Evolutionary conservation across 2,888 invertebrate genomes (phyloP).

Genomic region (Tenthredo mesomela): DNA sequence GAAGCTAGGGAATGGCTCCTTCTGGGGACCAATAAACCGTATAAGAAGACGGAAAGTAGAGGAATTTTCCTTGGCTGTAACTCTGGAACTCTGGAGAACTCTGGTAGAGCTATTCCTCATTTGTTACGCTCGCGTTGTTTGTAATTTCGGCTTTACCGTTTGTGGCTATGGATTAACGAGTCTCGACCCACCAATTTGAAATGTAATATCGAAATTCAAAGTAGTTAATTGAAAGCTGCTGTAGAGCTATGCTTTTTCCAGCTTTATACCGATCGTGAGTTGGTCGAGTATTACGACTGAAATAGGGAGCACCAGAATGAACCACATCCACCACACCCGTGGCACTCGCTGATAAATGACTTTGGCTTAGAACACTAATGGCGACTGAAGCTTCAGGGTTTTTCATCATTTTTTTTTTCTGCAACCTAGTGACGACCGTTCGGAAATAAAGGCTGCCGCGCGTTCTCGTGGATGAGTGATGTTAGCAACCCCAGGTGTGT

Average conservation of each 20-base stretch:
- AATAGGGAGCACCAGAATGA: conserved; percentile 41
- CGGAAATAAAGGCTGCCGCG: conserved; percentile 48
- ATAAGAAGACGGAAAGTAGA: background rate
- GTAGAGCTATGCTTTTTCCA: conserved; percentile 26
- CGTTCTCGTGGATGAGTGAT: conserved; percentile 50
- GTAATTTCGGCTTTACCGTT: conserved; percentile 22
- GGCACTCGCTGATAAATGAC: conserved; percentile 51
- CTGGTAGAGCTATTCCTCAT: conserved; percentile 32
- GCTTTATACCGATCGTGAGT: background rate
- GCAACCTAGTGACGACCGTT: conserved; percentile 49
- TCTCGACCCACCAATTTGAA: conserved; percentile 24
- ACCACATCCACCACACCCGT: conserved; percentile 48
- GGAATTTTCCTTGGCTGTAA: conserved; percentile 17
- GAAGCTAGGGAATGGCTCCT: conserved; percentile 30
- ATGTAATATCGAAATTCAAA: conserved; percentile 44
- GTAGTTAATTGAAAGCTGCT: conserved; percentile 39
- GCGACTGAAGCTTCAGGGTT: conserved; percentile 50
- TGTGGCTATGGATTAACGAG: conserved; percentile 23
- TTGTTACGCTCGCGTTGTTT: conserved; percentile 22
- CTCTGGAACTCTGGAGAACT: conserved; percentile 1
- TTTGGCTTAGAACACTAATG: conserved; percentile 53
- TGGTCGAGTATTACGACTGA: conserved; percentile 1
- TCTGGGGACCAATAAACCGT: conserved; percentile 32
- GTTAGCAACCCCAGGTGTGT: conserved; percentile 47
- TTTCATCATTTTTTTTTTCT: conserved; percentile 40